Evolutionary conservation across 1,140 invertebrate species (phyloP).

Genomic region (Drosophila lini): DNA sequence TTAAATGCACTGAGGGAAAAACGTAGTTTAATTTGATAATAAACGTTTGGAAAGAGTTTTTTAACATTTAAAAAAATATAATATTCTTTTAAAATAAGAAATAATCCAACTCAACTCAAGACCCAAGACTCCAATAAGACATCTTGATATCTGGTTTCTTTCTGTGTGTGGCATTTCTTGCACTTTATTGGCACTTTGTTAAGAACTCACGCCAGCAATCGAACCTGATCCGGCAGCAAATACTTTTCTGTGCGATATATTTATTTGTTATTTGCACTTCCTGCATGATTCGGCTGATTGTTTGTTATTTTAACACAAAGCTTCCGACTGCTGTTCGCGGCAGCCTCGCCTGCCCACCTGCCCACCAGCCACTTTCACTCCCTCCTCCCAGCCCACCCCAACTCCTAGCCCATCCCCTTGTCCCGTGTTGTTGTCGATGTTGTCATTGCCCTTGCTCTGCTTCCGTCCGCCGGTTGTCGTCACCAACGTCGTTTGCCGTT

Average conservation of each 20-base stretch:
- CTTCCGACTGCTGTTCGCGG: slow-evolving; percentile 62
- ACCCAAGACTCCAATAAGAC: not conserved
- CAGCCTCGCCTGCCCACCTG: slow-evolving; percentile 7
- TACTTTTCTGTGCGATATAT: slow-evolving; percentile 65
- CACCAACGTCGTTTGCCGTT: slow-evolving; percentile 51
- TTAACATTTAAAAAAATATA: too few species aligned
- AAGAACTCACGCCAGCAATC: slow-evolving; percentile 37
- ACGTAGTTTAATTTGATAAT: not conserved
- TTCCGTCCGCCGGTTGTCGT: slow-evolving; percentile 74
- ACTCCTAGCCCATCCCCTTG: not conserved
- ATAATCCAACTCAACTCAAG: not conserved
- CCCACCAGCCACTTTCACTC: not conserved
- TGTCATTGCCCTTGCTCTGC: slow-evolving; percentile 57
- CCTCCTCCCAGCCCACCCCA: not conserved
- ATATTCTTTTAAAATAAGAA: not conserved
- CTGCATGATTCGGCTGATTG: slow-evolving; percentile 81
- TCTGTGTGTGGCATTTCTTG: not conserved
- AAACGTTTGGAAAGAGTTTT: not conserved
- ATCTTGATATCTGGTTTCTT: slow-evolving; percentile 5
- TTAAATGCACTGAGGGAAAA: not conserved
- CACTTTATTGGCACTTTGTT: slow-evolving; percentile 33
- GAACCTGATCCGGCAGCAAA: slow-evolving; percentile 32
- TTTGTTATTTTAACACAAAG: slow-evolving; percentile 83
- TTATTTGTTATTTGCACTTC: slow-evolving; percentile 83
- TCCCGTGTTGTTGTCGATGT: slow-evolving; percentile 7